phyloP scores from a whole-genome alignment of 2,113 vertebrate species.

The Cairina moschata region DNA sequence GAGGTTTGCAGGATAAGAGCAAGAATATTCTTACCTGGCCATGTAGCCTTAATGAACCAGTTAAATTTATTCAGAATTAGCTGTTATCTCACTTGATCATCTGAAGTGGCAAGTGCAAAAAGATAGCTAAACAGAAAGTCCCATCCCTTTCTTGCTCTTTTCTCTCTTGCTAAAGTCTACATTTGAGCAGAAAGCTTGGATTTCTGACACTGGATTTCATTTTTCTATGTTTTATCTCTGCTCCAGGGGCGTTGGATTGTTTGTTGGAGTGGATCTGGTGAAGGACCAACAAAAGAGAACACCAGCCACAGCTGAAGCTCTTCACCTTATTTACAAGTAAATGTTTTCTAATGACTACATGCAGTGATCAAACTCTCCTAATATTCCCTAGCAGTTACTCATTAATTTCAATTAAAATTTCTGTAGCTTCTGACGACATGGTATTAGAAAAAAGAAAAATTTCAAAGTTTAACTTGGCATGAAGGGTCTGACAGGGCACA shows the following conservation, averaged over 20 bases:
- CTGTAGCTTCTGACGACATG: background rate
- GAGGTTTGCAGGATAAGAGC: background rate
- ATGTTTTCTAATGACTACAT: background rate
- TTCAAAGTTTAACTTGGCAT: background rate
- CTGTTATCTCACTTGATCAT: background rate
- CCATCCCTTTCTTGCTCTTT: background rate
- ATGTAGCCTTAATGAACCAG: background rate
- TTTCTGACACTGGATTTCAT: background rate
- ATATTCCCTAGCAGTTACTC: background rate
- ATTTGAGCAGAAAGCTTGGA: background rate
- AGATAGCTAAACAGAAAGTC: background rate
- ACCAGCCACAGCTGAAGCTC: constrained; percentile 93
- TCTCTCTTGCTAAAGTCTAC: rapidly evolving
- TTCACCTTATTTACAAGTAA: constrained; percentile 92
- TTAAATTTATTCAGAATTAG: background rate
- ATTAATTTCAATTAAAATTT: background rate
- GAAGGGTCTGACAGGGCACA: background rate
- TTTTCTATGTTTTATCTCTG: background rate
- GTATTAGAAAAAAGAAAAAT: background rate
- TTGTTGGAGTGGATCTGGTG: constrained; percentile 93
- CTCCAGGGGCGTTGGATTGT: constrained; percentile 89
- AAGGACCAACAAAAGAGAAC: constrained; percentile 84
- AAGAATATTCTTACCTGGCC: background rate
- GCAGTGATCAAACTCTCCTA: background rate
- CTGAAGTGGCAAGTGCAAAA: background rate